phyloP scores from a whole-genome alignment of 2,797 vertebrate species.

The Tolypeutes matacus region DNA sequence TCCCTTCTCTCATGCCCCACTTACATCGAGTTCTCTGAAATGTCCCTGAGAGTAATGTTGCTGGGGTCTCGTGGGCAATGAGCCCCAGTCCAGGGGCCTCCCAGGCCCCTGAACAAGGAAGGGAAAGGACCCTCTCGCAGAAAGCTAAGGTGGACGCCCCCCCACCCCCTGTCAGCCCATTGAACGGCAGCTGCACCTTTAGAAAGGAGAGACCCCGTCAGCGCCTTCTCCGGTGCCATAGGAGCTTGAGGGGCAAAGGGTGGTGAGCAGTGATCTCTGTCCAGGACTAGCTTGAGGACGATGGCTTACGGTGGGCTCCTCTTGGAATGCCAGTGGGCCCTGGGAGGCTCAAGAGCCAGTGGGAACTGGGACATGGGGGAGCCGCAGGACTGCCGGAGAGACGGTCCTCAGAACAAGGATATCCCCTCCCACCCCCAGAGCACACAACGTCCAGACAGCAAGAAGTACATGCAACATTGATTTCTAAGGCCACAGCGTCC shows the following conservation, averaged over 20 bases:
- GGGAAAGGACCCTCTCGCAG: background rate
- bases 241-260: background rate
- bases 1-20: background rate
- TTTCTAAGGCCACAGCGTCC: background rate
- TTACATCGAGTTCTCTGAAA: background rate
- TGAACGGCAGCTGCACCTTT: background rate
- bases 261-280: background rate
- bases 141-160: background rate
- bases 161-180: background rate
- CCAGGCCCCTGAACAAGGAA: background rate
- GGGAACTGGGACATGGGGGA: background rate
- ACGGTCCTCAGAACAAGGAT: background rate
- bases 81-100: background rate
- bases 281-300: background rate
- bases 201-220: too few relatives aligned
- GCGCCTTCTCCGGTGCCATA: background rate
- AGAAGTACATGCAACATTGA: background rate
- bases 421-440: too few relatives aligned
- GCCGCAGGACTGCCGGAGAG: too few relatives aligned
- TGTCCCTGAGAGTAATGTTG: too few relatives aligned
- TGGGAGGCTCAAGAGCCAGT: background rate
- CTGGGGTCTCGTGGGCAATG: background rate
- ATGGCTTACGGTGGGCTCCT: background rate
- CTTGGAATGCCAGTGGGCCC: background rate
- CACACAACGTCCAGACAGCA: background rate